These are phyloP conservation scores for Ophion ventricosus DNA, from an alignment of 2,888 invertebrate genomes.

Conservation along the genomic window DNA sequence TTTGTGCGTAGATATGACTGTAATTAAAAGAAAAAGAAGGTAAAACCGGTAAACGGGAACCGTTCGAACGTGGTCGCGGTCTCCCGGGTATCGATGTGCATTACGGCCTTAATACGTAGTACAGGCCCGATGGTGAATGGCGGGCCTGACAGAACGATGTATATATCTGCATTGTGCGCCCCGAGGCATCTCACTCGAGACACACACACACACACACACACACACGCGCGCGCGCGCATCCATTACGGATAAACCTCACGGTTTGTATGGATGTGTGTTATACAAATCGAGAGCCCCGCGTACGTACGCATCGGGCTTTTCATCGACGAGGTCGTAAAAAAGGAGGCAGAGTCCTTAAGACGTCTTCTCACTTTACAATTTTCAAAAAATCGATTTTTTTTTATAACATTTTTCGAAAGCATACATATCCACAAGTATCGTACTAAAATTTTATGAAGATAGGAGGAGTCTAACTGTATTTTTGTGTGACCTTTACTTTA, in stretches of 20 bases:
- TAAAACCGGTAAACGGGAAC: slow-evolving; percentile 54
- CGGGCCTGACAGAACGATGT: slow-evolving; percentile 32
- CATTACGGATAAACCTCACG: slow-evolving; percentile 23
- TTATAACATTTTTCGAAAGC: too few species aligned
- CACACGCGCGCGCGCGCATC: too few species aligned
- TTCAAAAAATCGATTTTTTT: too few species aligned
- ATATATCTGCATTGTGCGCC: slow-evolving; percentile 25
- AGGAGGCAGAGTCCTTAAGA: background rate
- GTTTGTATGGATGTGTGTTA: background rate
- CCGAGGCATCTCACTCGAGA: slow-evolving; percentile 27
- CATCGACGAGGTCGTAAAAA: slow-evolving; percentile 34
- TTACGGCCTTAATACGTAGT: slow-evolving; percentile 38
- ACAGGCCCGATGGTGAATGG: slow-evolving; percentile 50
- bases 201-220: too few species aligned
- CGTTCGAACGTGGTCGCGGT: slow-evolving; percentile 50
- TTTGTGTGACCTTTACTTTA: too few species aligned
- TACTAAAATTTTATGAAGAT: too few species aligned
- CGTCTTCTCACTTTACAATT: too few species aligned
- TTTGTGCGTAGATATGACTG: slow-evolving; percentile 21
- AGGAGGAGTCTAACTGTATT: too few species aligned
- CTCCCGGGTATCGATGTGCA: slow-evolving; percentile 36
- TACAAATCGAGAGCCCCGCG: slow-evolving; percentile 33
- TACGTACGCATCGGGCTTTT: slow-evolving; percentile 10
- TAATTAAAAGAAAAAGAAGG: slow-evolving; percentile 40
- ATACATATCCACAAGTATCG: too few species aligned